These are phyloP conservation scores for Dryocosmus kuriphilus DNA, from an alignment of 2,888 invertebrate species.

Conservation along the genomic window DNA sequence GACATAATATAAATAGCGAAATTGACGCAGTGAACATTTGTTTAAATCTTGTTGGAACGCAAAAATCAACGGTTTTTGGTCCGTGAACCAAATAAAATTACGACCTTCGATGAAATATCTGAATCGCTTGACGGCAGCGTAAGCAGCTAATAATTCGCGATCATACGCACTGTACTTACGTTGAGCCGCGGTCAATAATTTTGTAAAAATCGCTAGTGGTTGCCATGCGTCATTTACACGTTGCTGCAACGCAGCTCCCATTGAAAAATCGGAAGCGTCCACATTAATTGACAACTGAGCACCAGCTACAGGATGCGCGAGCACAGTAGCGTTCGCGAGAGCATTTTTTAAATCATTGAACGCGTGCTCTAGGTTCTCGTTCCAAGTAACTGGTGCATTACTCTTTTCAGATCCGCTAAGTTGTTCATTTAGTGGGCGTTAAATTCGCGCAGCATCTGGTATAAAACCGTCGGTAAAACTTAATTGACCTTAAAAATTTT, in stretches of 20 bases:
- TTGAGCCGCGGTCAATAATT: constrained; percentile 39
- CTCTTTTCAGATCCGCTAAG: no score
- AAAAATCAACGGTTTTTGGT: constrained; percentile 28
- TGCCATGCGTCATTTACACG: background rate
- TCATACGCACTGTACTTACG: no score
- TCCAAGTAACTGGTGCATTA: no score
- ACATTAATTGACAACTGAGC: no score
- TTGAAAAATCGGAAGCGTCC: constrained; percentile 28
- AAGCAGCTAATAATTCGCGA: no score
- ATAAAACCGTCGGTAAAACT: constrained; percentile 21
- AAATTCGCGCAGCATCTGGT: background rate
- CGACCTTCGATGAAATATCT: constrained; percentile 24
- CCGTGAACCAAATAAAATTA: background rate
- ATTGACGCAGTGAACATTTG: constrained; percentile 32
- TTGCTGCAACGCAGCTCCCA: constrained; percentile 26
- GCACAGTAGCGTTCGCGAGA: no score
- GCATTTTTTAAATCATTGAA: no score
- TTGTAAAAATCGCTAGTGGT: background rate
- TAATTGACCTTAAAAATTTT: background rate
- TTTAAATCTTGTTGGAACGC: no score
- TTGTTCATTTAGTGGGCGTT: no score
- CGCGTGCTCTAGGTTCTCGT: constrained; percentile 35
- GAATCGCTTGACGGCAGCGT: constrained; percentile 40
- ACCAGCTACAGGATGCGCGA: no score
- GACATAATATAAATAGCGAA: constrained; percentile 20